A percentile compares a stretch with the other conserved stretches of the same genome.
These are phyloP conservation scores for Phyllopteryx taeniolatus DNA, from an alignment of 2,113 vertebrate species.

Conservation along the genomic window DNA sequence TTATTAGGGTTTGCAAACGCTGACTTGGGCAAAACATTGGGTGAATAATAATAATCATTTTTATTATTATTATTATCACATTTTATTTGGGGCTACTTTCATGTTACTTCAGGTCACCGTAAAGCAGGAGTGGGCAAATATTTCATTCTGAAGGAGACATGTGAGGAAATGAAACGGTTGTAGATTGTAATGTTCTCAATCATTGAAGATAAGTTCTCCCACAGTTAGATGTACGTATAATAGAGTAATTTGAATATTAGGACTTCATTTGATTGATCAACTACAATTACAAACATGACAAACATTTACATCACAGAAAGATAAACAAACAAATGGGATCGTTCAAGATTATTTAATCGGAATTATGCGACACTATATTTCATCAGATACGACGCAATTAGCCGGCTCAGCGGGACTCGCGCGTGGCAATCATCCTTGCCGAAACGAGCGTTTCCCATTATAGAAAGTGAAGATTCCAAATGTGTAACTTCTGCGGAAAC, in stretches of 20 bases:
- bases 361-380: not conserved
- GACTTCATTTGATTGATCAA: not conserved
- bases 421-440: conserved; percentile 55
- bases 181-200: not conserved
- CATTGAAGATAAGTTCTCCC: not conserved
- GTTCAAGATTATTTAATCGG: conserved; percentile 31
- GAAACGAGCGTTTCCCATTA: conserved; percentile 58
- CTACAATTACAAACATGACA: conserved; percentile 66
- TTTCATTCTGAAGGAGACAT: too few species aligned
- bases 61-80: too few species aligned
- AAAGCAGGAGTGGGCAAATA: too few species aligned
- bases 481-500: conserved; percentile 52
- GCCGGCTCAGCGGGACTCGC: conserved; percentile 62
- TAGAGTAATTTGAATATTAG: not conserved
- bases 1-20: too few species aligned
- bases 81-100: too few species aligned
- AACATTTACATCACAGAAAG: conserved; percentile 74
- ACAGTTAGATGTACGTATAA: not conserved
- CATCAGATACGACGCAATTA: conserved; percentile 38
- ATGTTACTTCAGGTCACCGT: too few species aligned
- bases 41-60: too few species aligned
- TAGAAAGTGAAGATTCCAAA: conserved; percentile 51
- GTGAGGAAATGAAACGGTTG: too few species aligned
- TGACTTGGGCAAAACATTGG: too few species aligned
- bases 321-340: conserved; percentile 56